Conservation (phyloP, 2,888 invertebrate genomes). For the Stictocephala bisonia region DNA sequence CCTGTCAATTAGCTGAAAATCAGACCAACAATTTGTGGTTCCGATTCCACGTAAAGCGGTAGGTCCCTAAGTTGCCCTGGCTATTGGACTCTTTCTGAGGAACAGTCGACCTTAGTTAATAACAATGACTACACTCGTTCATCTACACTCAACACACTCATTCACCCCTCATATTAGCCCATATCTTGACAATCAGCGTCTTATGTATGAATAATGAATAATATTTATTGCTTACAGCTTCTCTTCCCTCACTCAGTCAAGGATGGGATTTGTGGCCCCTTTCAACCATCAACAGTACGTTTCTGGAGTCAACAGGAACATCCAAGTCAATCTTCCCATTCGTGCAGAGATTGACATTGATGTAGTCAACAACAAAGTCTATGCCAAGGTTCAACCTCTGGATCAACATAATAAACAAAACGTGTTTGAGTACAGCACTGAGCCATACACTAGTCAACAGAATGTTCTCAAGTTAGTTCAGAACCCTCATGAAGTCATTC, state of each 20-base stretch:
- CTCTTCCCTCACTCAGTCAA: constrained; percentile 70
- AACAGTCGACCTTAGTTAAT: too few species aligned
- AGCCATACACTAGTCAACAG: constrained; percentile 73
- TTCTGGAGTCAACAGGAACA: constrained; percentile 72
- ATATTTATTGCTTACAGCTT: constrained; percentile 63
- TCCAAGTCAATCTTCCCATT: constrained; percentile 71
- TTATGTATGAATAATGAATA: too few species aligned
- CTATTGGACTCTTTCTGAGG: too few species aligned
- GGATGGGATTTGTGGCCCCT: constrained; percentile 74
- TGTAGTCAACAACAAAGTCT: constrained; percentile 65
- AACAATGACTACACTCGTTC: too few species aligned
- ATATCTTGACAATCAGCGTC: too few species aligned
- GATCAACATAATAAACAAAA: constrained; percentile 67
- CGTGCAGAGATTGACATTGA: constrained; percentile 66
- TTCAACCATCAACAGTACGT: constrained; percentile 69
- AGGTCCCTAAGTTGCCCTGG: too few species aligned
- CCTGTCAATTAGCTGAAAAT: too few species aligned
- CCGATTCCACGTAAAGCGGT: too few species aligned
- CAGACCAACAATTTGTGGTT: too few species aligned
- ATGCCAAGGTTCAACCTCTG: constrained; percentile 67
- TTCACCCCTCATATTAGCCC: too few species aligned
- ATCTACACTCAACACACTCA: too few species aligned
- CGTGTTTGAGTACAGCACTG: constrained; percentile 71
- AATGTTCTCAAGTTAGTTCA: constrained; percentile 67
- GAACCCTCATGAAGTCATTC: constrained; percentile 59